Evolutionary conservation across 2,797 vertebrate genomes (phyloP), one percentile per base, ranked within the genome.

Genomic region (Gymnodraco acuticeps): DNA sequence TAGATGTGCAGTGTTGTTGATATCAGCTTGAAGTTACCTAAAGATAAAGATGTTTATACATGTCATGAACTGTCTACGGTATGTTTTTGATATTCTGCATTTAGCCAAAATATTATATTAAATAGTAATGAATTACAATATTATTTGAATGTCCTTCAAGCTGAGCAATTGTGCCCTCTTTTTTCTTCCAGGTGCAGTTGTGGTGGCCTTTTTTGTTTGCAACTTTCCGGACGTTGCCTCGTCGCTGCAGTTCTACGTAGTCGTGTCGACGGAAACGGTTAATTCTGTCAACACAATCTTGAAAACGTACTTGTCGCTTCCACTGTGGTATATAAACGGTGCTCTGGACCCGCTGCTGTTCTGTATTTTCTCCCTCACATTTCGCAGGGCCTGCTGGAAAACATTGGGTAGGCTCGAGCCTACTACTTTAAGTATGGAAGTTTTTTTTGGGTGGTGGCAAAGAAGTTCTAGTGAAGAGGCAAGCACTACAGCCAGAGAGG

Each of bases 191-290:
- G 94, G 95, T 53, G 94, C 92, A 31, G 94, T 93, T 0, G 84
- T 95, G 54, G 89, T 94, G 54, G 92, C 93, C 31, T 96, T 96
- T 77, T 95, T 95, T 69, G 66, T 96, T 64, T 95, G 92, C 85
- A 95, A 95, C 82, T 96, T 95, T 70, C 95, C 93, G 0, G 95
- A 96, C 83, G 94, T 95, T 4, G 93, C 93, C 10, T 95, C 95
- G 0, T 96, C 93, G 0, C 87, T 96, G 95, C 95, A 95, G 75
- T 93, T 95, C 17, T 96, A 95, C 4, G 86, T 93, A 53, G 85
- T 91, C 1, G 90, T 93, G 45, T 95, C 94, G 95, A 93, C 94
- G 0, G 87, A 91, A 56, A 93, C 89, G 0, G 81, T 95, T 54
- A 87, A 87, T 38, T 87, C 81, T 1, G 80, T 93, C 56, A 95